Percentiles rank a stretch among this genome's conserved stretches.
These are phyloP conservation scores for Drosophila lowei DNA, from an alignment of 1,140 invertebrate species.

Conservation along the genomic window DNA sequence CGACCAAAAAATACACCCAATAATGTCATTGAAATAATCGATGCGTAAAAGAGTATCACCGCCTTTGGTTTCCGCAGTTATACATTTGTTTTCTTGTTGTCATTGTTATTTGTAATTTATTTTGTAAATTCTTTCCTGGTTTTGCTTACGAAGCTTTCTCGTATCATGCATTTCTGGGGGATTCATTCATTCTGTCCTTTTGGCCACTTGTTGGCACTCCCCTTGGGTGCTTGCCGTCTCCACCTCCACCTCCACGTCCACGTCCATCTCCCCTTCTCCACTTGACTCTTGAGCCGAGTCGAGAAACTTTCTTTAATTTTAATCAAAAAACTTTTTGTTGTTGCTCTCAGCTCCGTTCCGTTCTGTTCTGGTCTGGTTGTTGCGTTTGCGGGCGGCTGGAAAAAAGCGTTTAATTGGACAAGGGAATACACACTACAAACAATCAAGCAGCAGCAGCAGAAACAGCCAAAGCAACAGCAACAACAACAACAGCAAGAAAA, in stretches of 20 bases:
- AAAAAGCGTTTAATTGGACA: slow-evolving; percentile 76
- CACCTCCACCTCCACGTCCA: not conserved
- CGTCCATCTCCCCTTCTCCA: not conserved
- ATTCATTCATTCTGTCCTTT: slow-evolving; percentile 39
- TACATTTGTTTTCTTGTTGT: slow-evolving; percentile 2
- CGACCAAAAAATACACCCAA: too few relatives aligned
- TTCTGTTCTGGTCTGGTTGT: slow-evolving; percentile 3
- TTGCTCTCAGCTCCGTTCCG: not conserved
- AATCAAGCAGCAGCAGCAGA: slow-evolving; percentile 11
- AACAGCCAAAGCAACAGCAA: slow-evolving; percentile 1
- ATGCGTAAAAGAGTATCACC: not conserved
- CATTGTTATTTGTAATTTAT: slow-evolving; percentile 61
- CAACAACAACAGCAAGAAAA: slow-evolving; percentile 13
- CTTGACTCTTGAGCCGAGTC: slow-evolving; percentile 48
- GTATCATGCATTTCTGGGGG: slow-evolving; percentile 49
- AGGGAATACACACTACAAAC: slow-evolving; percentile 64
- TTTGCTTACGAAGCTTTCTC: slow-evolving; percentile 40
- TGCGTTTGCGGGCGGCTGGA: slow-evolving; percentile 43
- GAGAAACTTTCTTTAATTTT: slow-evolving; percentile 73
- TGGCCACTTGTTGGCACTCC: slow-evolving; percentile 66
- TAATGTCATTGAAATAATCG: too few relatives aligned
- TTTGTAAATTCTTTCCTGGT: slow-evolving; percentile 46
- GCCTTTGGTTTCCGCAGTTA: slow-evolving; percentile 32
- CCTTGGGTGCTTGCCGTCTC: not conserved
- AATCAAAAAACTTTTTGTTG: slow-evolving; percentile 72